A percentile compares a stretch with the other conserved stretches of the same genome.
Evolutionary conservation across 2,797 vertebrate species (phyloP).

Genomic region (Enteromius paludinosus): DNA sequence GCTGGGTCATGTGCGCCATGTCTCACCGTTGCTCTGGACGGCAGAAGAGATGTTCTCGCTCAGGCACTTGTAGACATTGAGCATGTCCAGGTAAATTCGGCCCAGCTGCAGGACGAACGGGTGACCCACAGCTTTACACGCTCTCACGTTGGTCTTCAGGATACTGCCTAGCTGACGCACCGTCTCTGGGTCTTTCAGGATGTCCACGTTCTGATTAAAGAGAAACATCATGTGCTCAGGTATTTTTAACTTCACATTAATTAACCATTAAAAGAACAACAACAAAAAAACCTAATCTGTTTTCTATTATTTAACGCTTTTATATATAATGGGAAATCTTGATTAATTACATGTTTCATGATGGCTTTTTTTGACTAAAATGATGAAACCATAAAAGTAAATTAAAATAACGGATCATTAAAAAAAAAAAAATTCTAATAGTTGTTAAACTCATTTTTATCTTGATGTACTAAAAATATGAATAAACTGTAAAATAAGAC

Average conservation of each 20-base stretch:
- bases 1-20: not conserved
- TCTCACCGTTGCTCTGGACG: slow-evolving; percentile 95
- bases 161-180: slow-evolving; percentile 98
- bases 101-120: slow-evolving; percentile 98
- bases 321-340: not conserved
- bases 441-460: no score
- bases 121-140: slow-evolving; percentile 97
- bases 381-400: not conserved
- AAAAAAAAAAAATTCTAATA: not conserved
- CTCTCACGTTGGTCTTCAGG: slow-evolving; percentile 96
- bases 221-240: not conserved
- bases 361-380: not conserved
- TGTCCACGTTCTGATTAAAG: slow-evolving; percentile 91
- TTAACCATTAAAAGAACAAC: not conserved
- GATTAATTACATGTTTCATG: not conserved
- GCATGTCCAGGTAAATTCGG: slow-evolving; percentile 99
- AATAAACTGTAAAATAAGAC: no score
- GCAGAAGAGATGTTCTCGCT: slow-evolving; percentile 99
- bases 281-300: not conserved
- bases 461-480: no score
- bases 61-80: slow-evolving; percentile 99
- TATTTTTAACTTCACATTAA: not conserved
- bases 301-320: not conserved
- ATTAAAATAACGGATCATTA: not conserved
- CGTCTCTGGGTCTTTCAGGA: slow-evolving; percentile 97